A percentile compares a stretch with the other conserved stretches of the same genome.
These are phyloP conservation scores for Eristalis intricaria DNA, from an alignment of 2,888 invertebrate genomes.

Conservation along the genomic window DNA sequence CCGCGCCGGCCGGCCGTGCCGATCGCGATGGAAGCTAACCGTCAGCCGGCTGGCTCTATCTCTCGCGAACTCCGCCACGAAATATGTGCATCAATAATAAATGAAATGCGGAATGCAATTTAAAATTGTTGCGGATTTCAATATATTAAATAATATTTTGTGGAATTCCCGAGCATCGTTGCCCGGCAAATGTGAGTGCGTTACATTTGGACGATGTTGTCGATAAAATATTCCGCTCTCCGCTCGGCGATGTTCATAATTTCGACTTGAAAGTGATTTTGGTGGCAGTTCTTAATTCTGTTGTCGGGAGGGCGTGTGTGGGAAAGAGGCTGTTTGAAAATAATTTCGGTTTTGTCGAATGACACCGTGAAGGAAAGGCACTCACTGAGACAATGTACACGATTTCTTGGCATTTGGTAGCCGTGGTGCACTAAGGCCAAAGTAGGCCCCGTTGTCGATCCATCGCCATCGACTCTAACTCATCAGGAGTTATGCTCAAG, in stretches of 20 bases:
- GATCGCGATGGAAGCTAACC: constrained; percentile 32
- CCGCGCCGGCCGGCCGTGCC: constrained; percentile 5
- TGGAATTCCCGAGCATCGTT: constrained; percentile 47
- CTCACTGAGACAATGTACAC: no score
- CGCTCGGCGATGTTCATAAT: background rate
- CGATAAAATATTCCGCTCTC: background rate
- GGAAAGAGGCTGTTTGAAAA: background rate
- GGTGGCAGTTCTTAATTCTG: background rate
- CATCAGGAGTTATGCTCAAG: no score
- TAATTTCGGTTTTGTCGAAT: no score
- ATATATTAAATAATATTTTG: constrained; percentile 71
- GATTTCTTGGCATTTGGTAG: no score
- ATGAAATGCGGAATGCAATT: constrained; percentile 71
- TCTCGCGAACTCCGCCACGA: constrained; percentile 29
- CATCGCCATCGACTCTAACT: no score
- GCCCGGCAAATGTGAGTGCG: constrained; percentile 3
- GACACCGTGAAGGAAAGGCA: no score
- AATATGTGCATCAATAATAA: constrained; percentile 71
- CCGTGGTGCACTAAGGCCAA: no score
- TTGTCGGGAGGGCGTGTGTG: background rate
- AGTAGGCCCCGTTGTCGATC: no score
- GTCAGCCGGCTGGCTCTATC: background rate
- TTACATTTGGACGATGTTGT: background rate
- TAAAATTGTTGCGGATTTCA: constrained; percentile 66
- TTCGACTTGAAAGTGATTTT: background rate